Evolutionary conservation across 2,888 invertebrate species (phyloP).

Genomic region (Mimas tiliae): DNA sequence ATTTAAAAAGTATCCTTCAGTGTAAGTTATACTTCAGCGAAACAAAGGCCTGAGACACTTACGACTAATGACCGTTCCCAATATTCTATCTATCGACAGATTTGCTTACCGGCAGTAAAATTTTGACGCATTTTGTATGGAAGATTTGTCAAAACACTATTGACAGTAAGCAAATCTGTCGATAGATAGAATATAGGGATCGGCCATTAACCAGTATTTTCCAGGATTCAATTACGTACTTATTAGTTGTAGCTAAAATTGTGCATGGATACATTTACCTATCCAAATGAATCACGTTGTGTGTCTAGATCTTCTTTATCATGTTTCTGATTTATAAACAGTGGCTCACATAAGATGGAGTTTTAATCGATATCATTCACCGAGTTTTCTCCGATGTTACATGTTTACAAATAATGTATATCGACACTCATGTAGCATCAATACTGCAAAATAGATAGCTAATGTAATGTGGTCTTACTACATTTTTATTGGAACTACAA

Average conservation of each 20-base stretch:
- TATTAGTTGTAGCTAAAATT: background rate
- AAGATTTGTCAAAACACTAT: too few species aligned
- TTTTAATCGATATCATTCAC: background rate
- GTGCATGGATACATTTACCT: background rate
- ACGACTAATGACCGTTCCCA: too few species aligned
- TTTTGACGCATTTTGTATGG: too few species aligned
- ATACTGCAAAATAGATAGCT: background rate
- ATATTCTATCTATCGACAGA: too few species aligned
- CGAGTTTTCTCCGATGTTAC: conserved; percentile 6
- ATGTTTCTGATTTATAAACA: background rate
- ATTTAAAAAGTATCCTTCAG: background rate
- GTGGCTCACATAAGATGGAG: background rate
- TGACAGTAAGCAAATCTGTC: too few species aligned
- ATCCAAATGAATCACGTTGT: background rate
- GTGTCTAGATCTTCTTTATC: background rate
- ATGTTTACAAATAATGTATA: conserved; percentile 9
- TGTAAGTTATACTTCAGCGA: background rate
- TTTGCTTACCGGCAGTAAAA: too few species aligned
- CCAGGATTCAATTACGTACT: background rate
- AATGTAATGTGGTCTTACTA: background rate
- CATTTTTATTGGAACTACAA: background rate
- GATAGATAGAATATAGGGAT: too few species aligned
- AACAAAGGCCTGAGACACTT: background rate
- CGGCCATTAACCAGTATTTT: background rate
- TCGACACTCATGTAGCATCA: background rate